Evolutionary conservation across 1,140 invertebrate species (phyloP).

Genomic region (Wiebesia pumilae): DNA sequence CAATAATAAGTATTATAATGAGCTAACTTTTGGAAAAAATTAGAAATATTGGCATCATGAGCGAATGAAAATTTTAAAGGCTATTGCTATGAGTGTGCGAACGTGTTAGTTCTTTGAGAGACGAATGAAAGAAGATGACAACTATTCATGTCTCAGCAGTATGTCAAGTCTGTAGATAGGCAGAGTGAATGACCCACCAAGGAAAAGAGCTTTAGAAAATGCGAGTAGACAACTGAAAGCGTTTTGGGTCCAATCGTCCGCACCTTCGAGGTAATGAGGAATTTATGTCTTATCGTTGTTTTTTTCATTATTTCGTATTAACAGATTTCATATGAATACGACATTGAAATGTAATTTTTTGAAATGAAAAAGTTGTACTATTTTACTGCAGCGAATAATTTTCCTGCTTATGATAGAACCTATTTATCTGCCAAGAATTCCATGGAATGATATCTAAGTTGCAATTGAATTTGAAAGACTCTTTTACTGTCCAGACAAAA

Average conservation of each 20-base stretch:
- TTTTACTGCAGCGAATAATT: too few relatives aligned
- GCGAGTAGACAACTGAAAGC: slow-evolving; percentile 19
- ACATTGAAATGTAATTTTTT: not conserved
- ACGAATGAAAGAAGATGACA: slow-evolving; percentile 47
- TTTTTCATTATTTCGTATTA: not conserved
- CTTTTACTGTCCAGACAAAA: too few relatives aligned
- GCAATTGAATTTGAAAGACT: too few relatives aligned
- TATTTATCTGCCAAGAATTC: too few relatives aligned
- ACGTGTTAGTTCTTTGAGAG: slow-evolving; percentile 10
- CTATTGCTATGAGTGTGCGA: not conserved
- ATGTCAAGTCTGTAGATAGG: not conserved
- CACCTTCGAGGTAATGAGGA: not conserved
- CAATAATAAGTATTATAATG: not conserved
- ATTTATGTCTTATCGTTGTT: not conserved
- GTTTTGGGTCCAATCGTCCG: not conserved
- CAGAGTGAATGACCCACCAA: slow-evolving; percentile 19
- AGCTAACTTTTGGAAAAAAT: not conserved
- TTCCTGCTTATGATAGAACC: too few relatives aligned
- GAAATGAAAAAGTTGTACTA: not conserved
- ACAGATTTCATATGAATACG: not conserved
- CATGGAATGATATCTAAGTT: too few relatives aligned
- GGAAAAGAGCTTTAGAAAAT: slow-evolving; percentile 7
- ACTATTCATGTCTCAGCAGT: slow-evolving; percentile 34
- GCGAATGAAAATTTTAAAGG: slow-evolving; percentile 46
- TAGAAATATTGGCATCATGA: slow-evolving; percentile 25